Base-by-base conservation (phyloP, 1,140 invertebrate genomes). In the Trialeurodes vaporariorum region DNA sequence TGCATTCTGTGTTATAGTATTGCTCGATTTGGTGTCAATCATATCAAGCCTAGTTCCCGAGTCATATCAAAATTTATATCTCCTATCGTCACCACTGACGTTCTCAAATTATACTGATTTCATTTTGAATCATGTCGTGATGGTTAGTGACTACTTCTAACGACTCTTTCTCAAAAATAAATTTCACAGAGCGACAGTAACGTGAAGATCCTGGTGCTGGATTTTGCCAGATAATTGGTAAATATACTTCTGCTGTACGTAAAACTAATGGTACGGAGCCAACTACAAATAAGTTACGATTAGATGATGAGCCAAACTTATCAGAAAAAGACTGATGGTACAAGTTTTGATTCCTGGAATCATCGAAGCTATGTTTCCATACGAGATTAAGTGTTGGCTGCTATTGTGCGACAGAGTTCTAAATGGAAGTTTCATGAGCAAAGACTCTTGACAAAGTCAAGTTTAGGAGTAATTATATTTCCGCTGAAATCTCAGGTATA, bases 1-100 rank as follows among this genome's bases (percentile, higher is more conserved):
- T 67, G 62, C 71, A 27, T 74, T 79, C 0, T 65, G 64, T 17
- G 76, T 77, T 25, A 76, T 67, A 12, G 76, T 75, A 70, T 81
- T 80, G 60, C 76, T 78, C 1, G 79, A 75, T 74, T 82, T 80
- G 12, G 73, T 76, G 68, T 81, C 77, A 21, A 81, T 72, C 76
- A 80, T 79, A 25, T 79, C 23, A 78, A n/a, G n/a, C n/a, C n/a
- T n/a, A n/a, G n/a, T n/a, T n/a, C n/a, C n/a, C n/a, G n/a, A n/a
- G n/a, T n/a, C n/a, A n/a, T n/a, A n/a, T n/a, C n/a, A n/a, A n/a
- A n/a, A n/a, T n/a, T n/a, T n/a, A n/a, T n/a, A n/a, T n/a, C n/a
- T n/a, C n/a, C n/a, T n/a, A n/a, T n/a, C n/a, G n/a, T n/a, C n/a
- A n/a, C n/a, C n/a, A n/a, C n/a, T n/a, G n/a, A n/a, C n/a, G n/a